Evolutionary conservation across 2,888 invertebrate genomes (phyloP), one percentile per base, ranked within the genome.

Genomic region (Sabellastarte sp.): DNA sequence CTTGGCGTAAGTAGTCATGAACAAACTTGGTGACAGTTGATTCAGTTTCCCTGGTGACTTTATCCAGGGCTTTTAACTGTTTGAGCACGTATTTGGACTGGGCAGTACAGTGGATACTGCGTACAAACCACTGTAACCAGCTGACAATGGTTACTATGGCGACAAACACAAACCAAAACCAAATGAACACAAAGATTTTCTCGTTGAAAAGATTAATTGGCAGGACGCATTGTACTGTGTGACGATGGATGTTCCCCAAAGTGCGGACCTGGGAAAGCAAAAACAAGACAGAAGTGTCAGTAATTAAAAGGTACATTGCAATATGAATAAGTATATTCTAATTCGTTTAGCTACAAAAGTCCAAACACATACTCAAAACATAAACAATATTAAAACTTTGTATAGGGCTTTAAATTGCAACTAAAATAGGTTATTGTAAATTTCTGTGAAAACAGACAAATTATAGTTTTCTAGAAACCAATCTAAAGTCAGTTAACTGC

Each of bases 131-230:
- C 65, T 82, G 79, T 63, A 84, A 67, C 61, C 85, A 79, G 69
- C 80, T 83, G 67, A 78, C 74, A 33, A 81, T 70, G 66, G 84
- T 85, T 64, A 81, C 75, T 31, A 82, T 70, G 53, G 81, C 79
- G 28, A 86, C 84, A 50, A 85, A 77, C 33, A 85, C 77, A 57
- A 85, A 77, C 85, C 85, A 86, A 77, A 85, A 86, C 86, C 86
- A 86, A 50, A 86, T 76, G 77, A 86, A 86, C 69, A 80, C 81
- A 68, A 78, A 82, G 57, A 82, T 82, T 72, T 82, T 82, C 68
- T 81, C 81, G 28, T 53, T 53, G 53, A 53, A 53, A 26, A 53
- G 53, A 26, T 64, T 64, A 32, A 64, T 64, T 26, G 82, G 81
- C 63, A 82, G 70, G 5, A 80, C 80, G 70, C 82, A 82, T 65